Evolutionary conservation across 1,140 invertebrate genomes (phyloP).

Genomic region (Leptopilina boulardi): DNA sequence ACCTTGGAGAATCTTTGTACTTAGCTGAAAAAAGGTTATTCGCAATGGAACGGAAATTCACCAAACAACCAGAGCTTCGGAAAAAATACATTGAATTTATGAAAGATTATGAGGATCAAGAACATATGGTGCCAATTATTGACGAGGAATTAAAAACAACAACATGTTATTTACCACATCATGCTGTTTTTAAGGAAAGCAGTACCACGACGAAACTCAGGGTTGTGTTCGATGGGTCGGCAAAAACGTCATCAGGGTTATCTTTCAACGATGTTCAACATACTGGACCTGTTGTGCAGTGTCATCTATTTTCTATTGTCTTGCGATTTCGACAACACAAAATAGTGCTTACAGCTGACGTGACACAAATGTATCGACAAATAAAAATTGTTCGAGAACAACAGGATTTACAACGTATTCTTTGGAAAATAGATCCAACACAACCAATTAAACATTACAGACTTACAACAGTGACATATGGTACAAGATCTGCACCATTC

Average conservation of each 20-base stretch:
- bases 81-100: not conserved
- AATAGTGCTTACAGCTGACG: constrained; percentile 52
- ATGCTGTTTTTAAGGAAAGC: constrained; percentile 31
- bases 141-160: not conserved
- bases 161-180: constrained; percentile 34
- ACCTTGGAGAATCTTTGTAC: not conserved
- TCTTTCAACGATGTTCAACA: constrained; percentile 62
- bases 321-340: constrained; percentile 46
- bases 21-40: not conserved
- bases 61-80: not conserved
- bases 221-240: constrained; percentile 61
- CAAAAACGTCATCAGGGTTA: constrained; percentile 48
- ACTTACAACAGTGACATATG: constrained; percentile 43
- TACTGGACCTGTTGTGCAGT: constrained; percentile 46
- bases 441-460: constrained; percentile 8
- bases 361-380: constrained; percentile 56
- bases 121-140: not conserved
- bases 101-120: not conserved
- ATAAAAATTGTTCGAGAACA: constrained; percentile 41
- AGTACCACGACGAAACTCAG: constrained; percentile 7
- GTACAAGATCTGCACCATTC: constrained; percentile 31
- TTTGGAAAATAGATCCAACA: constrained; percentile 37
- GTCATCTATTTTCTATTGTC: constrained; percentile 41
- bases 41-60: not conserved
- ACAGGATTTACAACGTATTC: constrained; percentile 44